A percentile compares a stretch with the other conserved stretches of the same genome.
phyloP scores from a whole-genome alignment of 2,113 vertebrate genomes.

The Sebastes schlegelii region DNA sequence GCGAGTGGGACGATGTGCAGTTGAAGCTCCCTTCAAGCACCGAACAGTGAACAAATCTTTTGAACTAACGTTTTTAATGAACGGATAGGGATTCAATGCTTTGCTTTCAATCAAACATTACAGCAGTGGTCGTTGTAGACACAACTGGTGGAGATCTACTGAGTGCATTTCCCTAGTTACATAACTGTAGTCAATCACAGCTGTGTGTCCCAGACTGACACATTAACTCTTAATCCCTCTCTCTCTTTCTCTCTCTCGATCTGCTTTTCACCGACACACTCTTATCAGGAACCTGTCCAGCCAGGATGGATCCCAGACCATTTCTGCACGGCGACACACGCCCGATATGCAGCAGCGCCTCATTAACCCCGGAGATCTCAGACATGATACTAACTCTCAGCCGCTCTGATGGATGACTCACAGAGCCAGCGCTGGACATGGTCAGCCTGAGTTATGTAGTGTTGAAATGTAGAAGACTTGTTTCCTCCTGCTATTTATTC shows the following conservation, averaged over 20 bases:
- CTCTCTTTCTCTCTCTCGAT: constrained; percentile 10
- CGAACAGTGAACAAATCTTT: too few species aligned
- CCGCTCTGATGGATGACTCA: constrained; percentile 11
- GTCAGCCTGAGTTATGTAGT: constrained; percentile 34
- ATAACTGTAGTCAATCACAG: constrained; percentile 27
- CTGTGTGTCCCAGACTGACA: constrained; percentile 39
- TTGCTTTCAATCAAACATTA: too few species aligned
- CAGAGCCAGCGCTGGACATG: constrained; percentile 3
- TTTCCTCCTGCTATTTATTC: not conserved
- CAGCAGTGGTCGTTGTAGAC: too few species aligned
- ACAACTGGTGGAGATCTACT: too few species aligned
- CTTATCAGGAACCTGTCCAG: constrained; percentile 33
- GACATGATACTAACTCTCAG: constrained; percentile 28
- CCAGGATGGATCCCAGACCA: constrained; percentile 30
- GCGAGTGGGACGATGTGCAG: too few species aligned
- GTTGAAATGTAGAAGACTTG: constrained; percentile 39
- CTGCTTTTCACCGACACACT: constrained; percentile 2
- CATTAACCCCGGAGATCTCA: constrained; percentile 55
- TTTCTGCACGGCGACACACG: constrained; percentile 16
- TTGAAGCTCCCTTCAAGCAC: too few species aligned
- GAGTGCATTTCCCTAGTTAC: too few species aligned
- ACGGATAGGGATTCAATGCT: too few species aligned
- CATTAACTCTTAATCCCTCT: constrained; percentile 44
- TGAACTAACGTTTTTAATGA: too few species aligned
- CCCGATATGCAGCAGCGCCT: constrained; percentile 39